Base-by-base conservation (phyloP, 1,140 invertebrate genomes). In the Lepidurus apus region DNA sequence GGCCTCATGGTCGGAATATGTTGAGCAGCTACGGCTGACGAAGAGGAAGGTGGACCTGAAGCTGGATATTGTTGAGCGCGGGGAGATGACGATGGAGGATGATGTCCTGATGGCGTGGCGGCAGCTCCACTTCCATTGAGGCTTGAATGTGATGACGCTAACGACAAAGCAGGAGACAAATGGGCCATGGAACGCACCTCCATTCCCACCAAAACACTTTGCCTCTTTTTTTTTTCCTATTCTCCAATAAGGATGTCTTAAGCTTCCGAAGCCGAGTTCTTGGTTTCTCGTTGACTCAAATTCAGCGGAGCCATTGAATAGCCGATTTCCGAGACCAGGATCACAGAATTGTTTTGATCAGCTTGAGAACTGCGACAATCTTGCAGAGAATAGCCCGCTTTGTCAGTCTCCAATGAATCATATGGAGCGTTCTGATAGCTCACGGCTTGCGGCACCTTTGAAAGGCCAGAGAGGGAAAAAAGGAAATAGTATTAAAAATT, bases 71-170 rank as follows among this genome's bases (percentile, higher is more conserved):
- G 53, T 65, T 65, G 53, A 65, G 53, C 53, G 21, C 53, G 53
- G 53, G 53, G 53, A 65, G 53, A 65, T 65, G 53, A 65, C 17
- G 53, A 65, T n/a, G 53, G 53, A 65, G 53, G 53, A 65, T 65
- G 53, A 21, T 65, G 53, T 65, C 53, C 53, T 65, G 53, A 65
- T 21, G 53, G 53, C 53, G 53, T 65, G n/a, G 21, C 53, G 53
- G 53, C 17, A 65, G 53, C 13, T 65, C 53, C 53, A 65, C 53
- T 65, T 65, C 53, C 53, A 65, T 65, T 65, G 53, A 65, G 53
- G 53, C 53, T 65, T 65, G 53, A 65, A 17, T 65, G 53, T 65
- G 53, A 65, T 65, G 53, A 65, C 53, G 53, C 53, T 65, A 65
- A 65, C 17, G 53, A n/a, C 17, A 65, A 21, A 65, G 53, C 53